Base-by-base conservation (phyloP, 1,140 invertebrate genomes). In the Euwallacea similis region DNA sequence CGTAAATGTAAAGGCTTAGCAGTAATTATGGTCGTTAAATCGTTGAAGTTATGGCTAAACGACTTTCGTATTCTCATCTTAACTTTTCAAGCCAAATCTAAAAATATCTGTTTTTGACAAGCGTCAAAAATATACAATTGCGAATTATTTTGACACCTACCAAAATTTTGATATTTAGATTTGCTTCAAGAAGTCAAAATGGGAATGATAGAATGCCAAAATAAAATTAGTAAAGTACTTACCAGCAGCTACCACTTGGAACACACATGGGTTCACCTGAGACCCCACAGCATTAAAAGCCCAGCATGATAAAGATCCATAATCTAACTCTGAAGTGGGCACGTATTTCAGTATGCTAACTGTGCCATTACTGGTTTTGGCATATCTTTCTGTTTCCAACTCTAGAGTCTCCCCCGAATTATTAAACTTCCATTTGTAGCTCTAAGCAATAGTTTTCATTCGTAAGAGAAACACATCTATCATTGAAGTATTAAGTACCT, bases 371-470 rank as follows among this genome's bases (percentile, higher is more conserved):
- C 86, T 87, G 41, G 86, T 88, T 71, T 79, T 80, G n/a, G 79
- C 74, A 83, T 88, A 93, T 65, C 89, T 82, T 79, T 91, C 90
- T 15, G 88, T 86, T 62, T 89, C 87, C 59, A 93, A 88, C 80
- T 93, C 91, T 58, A 93, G 81, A 33, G 91, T 93, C 82, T 94
- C 91, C 0, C 87, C 87, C 13, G 92, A 93, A 83, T 94, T 94
- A 84, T 95, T 95, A 84, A 95, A 94, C 83, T 93, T 93, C 93
- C 93, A 95, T 75, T 91, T 88, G 84, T 96, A 96, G 76, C 87
- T 89, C 75, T 69, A 11, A 50, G 13, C 6, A 13, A 11, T 50
- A 11, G 6, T 2, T 2, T 72, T 67, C 71, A 44, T 87, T 86
- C n/a, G 92, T 93, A 10, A 90, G 90, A 0, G 94, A 93, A 85